Conservation (phyloP, 2,113 vertebrate species). For the Cephalophus harveyi region DNA sequence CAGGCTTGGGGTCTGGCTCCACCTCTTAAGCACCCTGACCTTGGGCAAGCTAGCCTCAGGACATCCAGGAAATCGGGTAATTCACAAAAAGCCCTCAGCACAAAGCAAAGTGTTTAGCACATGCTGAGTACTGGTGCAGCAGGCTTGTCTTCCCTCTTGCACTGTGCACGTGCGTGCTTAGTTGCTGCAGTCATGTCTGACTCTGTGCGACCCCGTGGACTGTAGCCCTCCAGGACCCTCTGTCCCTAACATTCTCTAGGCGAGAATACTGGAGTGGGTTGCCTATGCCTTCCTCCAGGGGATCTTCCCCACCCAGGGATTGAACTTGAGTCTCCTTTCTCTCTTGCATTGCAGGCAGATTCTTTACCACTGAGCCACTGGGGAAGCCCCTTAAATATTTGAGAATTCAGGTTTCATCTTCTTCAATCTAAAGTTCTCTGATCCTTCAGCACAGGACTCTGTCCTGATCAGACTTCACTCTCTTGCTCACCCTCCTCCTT, state of each 20-base stretch:
- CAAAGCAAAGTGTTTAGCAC: not conserved
- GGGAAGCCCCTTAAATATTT: not conserved
- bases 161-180: rapidly evolving
- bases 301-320: not conserved
- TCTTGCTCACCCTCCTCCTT: not conserved
- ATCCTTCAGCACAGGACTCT: not conserved
- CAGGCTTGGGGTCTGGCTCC: not conserved
- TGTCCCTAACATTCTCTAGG: not conserved
- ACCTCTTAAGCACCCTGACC: not conserved
- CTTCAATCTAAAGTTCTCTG: not conserved
- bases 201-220: not conserved
- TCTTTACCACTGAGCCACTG: not conserved
- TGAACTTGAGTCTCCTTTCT: not conserved
- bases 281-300: not conserved
- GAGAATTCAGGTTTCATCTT: not conserved
- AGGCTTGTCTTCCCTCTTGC: not conserved
- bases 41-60: not conserved
- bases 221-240: not conserved
- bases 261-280: not conserved
- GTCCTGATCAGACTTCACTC: not conserved
- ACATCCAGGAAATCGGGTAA: not conserved
- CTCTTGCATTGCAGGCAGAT: not conserved
- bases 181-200: rapidly evolving
- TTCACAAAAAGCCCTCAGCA: not conserved
- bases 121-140: rapidly evolving